These are phyloP conservation scores for Daktulosphaira vitifoliae DNA, from an alignment of 1,140 invertebrate species.

Conservation along the genomic window DNA sequence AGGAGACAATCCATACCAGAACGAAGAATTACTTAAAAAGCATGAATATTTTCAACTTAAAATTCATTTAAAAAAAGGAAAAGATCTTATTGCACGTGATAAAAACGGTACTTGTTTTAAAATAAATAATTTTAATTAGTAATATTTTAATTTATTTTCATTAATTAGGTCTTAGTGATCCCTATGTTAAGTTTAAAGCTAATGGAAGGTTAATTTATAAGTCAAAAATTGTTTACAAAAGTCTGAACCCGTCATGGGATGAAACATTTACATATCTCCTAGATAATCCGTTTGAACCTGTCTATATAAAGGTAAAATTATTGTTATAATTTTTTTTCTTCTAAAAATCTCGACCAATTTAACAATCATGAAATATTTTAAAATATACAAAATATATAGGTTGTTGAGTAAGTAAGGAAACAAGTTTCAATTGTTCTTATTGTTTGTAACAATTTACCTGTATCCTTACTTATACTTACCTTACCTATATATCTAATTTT, in stretches of 20 bases:
- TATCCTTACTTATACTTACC: too few species aligned
- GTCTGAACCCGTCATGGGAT: constrained; percentile 89
- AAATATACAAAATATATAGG: too few species aligned
- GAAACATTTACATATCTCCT: constrained; percentile 91
- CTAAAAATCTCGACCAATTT: too few species aligned
- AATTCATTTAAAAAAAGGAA: constrained; percentile 75
- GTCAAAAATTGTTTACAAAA: constrained; percentile 80
- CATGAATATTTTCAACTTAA: constrained; percentile 85
- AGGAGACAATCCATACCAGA: constrained; percentile 42
- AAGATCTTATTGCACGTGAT: constrained; percentile 84
- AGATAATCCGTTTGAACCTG: constrained; percentile 82
- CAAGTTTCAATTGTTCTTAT: too few species aligned
- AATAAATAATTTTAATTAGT: constrained; percentile 13
- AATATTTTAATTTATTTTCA: constrained; percentile 1
- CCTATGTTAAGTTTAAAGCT: constrained; percentile 95
- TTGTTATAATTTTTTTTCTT: too few species aligned
- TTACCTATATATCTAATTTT: too few species aligned
- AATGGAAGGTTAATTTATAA: constrained; percentile 84
- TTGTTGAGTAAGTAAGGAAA: too few species aligned
- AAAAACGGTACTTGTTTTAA: constrained; percentile 64
- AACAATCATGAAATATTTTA: too few species aligned
- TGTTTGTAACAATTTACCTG: too few species aligned
- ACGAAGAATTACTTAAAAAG: constrained; percentile 64
- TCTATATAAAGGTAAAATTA: constrained; percentile 70
- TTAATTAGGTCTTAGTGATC: constrained; percentile 85